Evolutionary conservation across 1,140 invertebrate species (phyloP).

Genomic region (Thalassaphorura encarpata): DNA sequence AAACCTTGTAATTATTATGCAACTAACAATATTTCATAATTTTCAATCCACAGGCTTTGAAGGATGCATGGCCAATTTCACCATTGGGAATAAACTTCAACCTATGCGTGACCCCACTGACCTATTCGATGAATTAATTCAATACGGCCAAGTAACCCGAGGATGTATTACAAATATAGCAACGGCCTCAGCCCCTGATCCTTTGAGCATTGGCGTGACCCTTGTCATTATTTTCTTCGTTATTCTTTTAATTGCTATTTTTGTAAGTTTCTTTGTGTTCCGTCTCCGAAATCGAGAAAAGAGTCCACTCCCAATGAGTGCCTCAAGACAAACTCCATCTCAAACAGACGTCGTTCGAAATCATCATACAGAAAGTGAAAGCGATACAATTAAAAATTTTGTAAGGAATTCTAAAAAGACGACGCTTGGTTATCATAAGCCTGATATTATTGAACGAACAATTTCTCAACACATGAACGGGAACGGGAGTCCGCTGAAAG

Average conservation of each 20-base stretch:
- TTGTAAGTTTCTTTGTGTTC: constrained; percentile 81
- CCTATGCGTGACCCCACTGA: constrained; percentile 75
- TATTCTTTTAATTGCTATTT: constrained; percentile 72
- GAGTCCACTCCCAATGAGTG: constrained; percentile 46
- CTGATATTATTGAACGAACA: constrained; percentile 30
- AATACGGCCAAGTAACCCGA: constrained; percentile 30
- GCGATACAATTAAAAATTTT: constrained; percentile 23
- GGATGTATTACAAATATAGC: constrained; percentile 53
- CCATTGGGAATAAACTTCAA: constrained; percentile 76
- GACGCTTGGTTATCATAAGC: constrained; percentile 25
- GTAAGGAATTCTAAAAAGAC: constrained; percentile 31
- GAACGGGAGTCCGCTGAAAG: constrained; percentile 14
- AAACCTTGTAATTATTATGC: too few relatives aligned
- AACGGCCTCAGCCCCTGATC: constrained; percentile 63
- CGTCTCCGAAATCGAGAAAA: constrained; percentile 73
- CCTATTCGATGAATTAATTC: constrained; percentile 56
- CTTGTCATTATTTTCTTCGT: constrained; percentile 90
- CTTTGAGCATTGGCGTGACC: constrained; percentile 78
- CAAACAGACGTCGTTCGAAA: constrained; percentile 23
- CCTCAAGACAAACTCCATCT: constrained; percentile 40
- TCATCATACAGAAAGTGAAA: constrained; percentile 4
- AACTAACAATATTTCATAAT: too few relatives aligned
- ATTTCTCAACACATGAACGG: constrained; percentile 16
- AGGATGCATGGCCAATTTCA: constrained; percentile 82
- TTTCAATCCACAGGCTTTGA: constrained; percentile 51